Evolutionary conservation across 1,140 invertebrate species (phyloP).

Genomic region (Sycobia sp.): DNA sequence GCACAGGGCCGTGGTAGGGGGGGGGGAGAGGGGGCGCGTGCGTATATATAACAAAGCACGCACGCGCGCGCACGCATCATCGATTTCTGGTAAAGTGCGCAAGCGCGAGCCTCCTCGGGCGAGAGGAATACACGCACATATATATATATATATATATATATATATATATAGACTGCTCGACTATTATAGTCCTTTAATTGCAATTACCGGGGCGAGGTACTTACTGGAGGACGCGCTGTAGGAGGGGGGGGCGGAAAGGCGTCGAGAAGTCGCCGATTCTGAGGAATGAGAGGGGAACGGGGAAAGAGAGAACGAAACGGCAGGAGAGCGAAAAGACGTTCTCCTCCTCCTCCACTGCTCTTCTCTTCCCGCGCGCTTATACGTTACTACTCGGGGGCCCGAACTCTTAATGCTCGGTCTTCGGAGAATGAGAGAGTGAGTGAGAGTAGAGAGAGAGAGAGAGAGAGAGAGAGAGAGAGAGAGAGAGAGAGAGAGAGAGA

Average conservation of each 20-base stretch:
- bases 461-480: no score
- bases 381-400: neutral
- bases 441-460: no score
- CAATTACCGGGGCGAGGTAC: conserved; percentile 29
- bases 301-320: conserved; percentile 3
- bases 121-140: no score
- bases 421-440: neutral
- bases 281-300: no score
- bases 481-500: no score
- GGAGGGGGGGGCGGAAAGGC: neutral
- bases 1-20: neutral
- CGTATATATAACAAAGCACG: no score
- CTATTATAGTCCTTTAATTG: conserved; percentile 33
- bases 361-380: no score
- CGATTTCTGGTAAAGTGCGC: neutral
- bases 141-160: no score
- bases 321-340: no score
- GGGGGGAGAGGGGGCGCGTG: neutral
- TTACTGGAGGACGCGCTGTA: neutral
- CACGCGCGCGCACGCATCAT: conserved; percentile 2
- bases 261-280: neutral
- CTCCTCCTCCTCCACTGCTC: no score
- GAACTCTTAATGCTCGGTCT: neutral
- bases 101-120: no score
- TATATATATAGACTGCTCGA: no score